Evolutionary conservation across 2,113 vertebrate species (phyloP).

Genomic region (Cardinalis cardinalis): DNA sequence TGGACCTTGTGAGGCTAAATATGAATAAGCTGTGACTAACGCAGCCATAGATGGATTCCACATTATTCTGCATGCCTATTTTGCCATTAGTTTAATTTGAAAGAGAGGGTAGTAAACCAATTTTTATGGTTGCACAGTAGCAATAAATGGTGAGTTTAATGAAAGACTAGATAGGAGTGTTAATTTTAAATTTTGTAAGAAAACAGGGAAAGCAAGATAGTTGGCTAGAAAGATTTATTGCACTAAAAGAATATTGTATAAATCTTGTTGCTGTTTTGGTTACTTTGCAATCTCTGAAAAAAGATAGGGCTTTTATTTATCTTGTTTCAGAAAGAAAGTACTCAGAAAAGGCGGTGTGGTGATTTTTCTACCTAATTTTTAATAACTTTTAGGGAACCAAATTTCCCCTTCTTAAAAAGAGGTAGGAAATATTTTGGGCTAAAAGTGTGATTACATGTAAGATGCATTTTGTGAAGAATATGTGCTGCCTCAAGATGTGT

Average conservation of each 20-base stretch:
- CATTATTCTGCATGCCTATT: not conserved
- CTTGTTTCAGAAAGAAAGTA: not conserved
- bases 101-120: not conserved
- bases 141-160: not conserved
- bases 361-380: not conserved
- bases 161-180: not conserved
- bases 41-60: not conserved
- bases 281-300: not conserved
- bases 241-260: not conserved
- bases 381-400: not conserved
- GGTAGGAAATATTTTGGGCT: not conserved
- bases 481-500: not conserved
- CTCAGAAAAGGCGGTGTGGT: not conserved
- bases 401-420: not conserved
- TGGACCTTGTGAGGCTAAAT: not conserved
- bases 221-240: not conserved
- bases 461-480: not conserved
- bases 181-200: not conserved
- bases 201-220: not conserved
- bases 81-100: not conserved
- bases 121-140: not conserved
- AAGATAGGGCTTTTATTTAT: not conserved
- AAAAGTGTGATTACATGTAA: not conserved
- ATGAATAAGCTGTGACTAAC: not conserved
- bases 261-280: not conserved